Percentiles rank a stretch among this genome's conserved stretches.
Conservation (phyloP, 2,888 invertebrate genomes). For the Drosophila tripunctata region DNA sequence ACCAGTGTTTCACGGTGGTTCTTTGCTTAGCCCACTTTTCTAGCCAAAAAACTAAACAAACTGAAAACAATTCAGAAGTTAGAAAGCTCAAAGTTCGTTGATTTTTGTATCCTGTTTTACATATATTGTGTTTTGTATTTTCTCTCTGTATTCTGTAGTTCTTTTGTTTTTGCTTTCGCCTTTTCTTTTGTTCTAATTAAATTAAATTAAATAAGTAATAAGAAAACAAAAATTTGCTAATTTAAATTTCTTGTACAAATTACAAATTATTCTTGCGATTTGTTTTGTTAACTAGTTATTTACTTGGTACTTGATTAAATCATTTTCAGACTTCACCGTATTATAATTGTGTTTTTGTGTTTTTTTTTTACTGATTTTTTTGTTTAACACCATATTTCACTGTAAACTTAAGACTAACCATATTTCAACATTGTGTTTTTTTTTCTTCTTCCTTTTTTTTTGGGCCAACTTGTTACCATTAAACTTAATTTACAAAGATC, state of each 20-base stretch:
- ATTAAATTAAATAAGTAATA: slow-evolving; percentile 80
- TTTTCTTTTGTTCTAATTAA: slow-evolving; percentile 84
- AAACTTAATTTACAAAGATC: slow-evolving; percentile 73
- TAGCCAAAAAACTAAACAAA: too few species aligned
- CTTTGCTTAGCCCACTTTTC: not conserved
- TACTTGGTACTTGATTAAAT: slow-evolving; percentile 80
- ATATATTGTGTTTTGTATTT: slow-evolving; percentile 44
- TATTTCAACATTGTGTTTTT: slow-evolving; percentile 58
- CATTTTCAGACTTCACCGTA: slow-evolving; percentile 83
- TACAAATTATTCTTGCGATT: slow-evolving; percentile 41
- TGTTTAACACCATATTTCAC: slow-evolving; percentile 51
- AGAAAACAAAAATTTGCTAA: slow-evolving; percentile 63
- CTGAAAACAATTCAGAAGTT: too few species aligned
- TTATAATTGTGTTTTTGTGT: slow-evolving; percentile 50
- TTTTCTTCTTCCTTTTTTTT: too few species aligned
- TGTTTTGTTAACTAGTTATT: slow-evolving; percentile 58
- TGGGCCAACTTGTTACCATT: slow-evolving; percentile 69
- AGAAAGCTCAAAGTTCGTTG: slow-evolving; percentile 18
- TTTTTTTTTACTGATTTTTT: slow-evolving; percentile 22
- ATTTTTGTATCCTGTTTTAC: slow-evolving; percentile 33
- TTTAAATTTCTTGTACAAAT: slow-evolving; percentile 63
- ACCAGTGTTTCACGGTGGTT: slow-evolving; percentile 1
- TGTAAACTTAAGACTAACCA: slow-evolving; percentile 62
- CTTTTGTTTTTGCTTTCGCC: too few species aligned
- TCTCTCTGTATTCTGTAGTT: too few species aligned